These are phyloP conservation scores for Leucania comma DNA, from an alignment of 2,888 invertebrate species.

Conservation along the genomic window DNA sequence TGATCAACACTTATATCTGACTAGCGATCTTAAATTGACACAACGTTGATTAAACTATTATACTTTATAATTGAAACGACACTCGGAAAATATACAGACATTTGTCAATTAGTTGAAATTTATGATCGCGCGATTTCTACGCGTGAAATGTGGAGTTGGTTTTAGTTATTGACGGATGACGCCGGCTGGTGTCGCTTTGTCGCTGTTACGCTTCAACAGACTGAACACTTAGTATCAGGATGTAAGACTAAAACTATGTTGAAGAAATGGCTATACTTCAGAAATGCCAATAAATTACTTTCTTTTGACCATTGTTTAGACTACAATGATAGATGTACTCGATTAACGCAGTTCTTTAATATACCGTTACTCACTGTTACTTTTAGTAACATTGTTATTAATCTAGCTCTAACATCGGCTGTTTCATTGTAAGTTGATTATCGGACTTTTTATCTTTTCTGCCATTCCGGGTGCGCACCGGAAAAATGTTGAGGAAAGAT, in stretches of 20 bases:
- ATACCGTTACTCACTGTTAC: constrained; percentile 33
- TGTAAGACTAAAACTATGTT: constrained; percentile 34
- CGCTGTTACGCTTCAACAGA: constrained; percentile 63
- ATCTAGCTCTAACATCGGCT: constrained; percentile 56
- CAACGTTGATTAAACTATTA: constrained; percentile 11
- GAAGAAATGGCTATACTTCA: constrained; percentile 40
- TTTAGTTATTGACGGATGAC: constrained; percentile 63
- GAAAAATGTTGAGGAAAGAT: constrained; percentile 51
- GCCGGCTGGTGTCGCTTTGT: constrained; percentile 54
- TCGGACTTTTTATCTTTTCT: constrained; percentile 54
- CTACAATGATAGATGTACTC: constrained; percentile 52
- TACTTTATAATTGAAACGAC: constrained; percentile 18
- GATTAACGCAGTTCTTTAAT: constrained; percentile 41
- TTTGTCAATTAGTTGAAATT: constrained; percentile 17
- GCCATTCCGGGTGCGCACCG: constrained; percentile 50
- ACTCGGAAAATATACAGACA: constrained; percentile 3
- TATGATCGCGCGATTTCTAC: constrained; percentile 16
- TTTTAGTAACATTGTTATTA: constrained; percentile 54
- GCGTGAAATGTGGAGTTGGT: constrained; percentile 32
- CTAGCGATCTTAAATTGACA: constrained; percentile 3
- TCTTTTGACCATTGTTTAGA: constrained; percentile 56
- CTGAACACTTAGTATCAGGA: constrained; percentile 52
- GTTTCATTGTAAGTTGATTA: constrained; percentile 55
- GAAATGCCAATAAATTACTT: constrained; percentile 55
- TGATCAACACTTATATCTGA: constrained; percentile 11